Conservation (phyloP, 2,113 vertebrate genomes). For the Chroicocephalus ridibundus region DNA sequence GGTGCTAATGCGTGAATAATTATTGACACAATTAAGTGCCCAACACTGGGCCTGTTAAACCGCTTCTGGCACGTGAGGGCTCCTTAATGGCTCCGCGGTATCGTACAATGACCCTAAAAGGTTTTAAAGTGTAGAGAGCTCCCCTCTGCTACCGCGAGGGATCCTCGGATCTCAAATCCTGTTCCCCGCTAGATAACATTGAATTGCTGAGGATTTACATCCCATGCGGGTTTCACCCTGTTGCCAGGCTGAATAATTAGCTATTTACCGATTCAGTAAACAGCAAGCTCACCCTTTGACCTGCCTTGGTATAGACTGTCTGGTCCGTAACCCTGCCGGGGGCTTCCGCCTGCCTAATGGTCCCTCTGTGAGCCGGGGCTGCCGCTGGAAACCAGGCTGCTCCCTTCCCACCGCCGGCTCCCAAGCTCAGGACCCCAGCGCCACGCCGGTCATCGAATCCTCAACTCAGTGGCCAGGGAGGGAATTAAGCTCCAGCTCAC, state of each 20-base stretch:
- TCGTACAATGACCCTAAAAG: constrained; percentile 21
- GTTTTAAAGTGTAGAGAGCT: not conserved
- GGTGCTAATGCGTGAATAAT: constrained; percentile 63
- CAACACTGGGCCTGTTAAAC: constrained; percentile 48
- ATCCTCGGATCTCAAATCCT: not conserved
- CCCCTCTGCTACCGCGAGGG: not conserved
- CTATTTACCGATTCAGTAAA: constrained; percentile 22
- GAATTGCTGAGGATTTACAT: not conserved
- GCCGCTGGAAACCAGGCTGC: not conserved
- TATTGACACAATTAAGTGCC: constrained; percentile 64
- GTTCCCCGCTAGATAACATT: not conserved
- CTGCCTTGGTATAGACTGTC: constrained; percentile 17
- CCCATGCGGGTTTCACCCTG: not conserved
- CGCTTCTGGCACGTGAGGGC: constrained; percentile 48
- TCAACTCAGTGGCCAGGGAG: not conserved
- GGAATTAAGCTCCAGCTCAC: not conserved
- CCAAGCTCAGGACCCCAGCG: not conserved
- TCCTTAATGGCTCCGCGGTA: constrained; percentile 20
- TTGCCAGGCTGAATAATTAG: constrained; percentile 34
- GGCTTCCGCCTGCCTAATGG: not conserved
- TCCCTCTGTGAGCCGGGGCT: not conserved
- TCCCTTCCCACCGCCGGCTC: not conserved
- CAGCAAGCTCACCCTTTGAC: constrained; percentile 21
- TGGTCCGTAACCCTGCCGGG: not conserved
- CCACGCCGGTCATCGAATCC: not conserved